Evolutionary conservation across 2,797 vertebrate genomes (phyloP).

Genomic region (Neostethus bicornis): DNA sequence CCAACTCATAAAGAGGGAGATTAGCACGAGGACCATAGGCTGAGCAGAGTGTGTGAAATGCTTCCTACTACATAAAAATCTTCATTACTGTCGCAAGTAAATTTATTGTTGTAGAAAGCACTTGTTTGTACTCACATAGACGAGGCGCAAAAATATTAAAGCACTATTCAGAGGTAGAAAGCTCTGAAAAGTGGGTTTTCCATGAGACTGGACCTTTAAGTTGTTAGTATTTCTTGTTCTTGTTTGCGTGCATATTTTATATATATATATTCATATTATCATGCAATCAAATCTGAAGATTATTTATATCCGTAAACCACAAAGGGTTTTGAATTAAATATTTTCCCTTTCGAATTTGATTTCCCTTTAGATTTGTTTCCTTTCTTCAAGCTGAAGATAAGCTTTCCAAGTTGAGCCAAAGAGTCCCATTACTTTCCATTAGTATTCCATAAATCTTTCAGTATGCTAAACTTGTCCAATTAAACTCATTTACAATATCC

Average conservation of each 20-base stretch:
- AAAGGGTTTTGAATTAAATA: background rate
- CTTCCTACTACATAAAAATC: too few relatives aligned
- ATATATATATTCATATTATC: background rate
- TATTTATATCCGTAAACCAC: background rate
- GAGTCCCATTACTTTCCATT: background rate
- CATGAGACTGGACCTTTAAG: too few relatives aligned
- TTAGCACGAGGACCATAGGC: too few relatives aligned
- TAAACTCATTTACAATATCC: slow-evolving; percentile 48
- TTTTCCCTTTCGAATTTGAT: background rate
- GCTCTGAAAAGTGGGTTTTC: too few relatives aligned
- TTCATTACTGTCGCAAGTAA: too few relatives aligned
- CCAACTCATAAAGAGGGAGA: too few relatives aligned
- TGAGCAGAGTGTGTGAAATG: too few relatives aligned
- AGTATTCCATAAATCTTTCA: slow-evolving; percentile 21
- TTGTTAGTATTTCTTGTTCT: too few relatives aligned
- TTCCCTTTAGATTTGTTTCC: background rate
- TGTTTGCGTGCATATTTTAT: background rate
- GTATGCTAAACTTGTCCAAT: slow-evolving; percentile 22
- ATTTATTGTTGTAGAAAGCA: too few relatives aligned
- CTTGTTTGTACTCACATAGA: too few relatives aligned
- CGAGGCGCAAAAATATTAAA: too few relatives aligned
- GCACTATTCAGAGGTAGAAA: too few relatives aligned
- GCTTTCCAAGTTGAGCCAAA: slow-evolving; percentile 13
- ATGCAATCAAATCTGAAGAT: background rate
- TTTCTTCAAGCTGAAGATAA: slow-evolving; percentile 4